phyloP scores from a whole-genome alignment of 2,888 invertebrate genomes.

The Drymonia ruficornis region DNA sequence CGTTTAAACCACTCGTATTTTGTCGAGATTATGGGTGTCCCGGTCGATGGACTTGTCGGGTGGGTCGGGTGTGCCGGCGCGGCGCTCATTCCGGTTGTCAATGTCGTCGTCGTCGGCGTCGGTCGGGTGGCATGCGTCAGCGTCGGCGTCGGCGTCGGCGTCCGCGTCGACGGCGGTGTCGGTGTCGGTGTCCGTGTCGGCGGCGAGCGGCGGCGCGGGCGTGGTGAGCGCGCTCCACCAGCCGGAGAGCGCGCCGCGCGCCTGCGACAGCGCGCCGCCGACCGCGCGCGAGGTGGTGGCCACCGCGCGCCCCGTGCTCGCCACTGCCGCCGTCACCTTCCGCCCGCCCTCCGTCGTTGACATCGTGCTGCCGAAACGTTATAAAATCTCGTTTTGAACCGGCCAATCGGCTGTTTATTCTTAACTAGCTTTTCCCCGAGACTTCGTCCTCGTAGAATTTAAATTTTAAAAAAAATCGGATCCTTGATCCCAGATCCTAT shows the following conservation, averaged over 20 bases:
- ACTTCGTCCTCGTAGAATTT: no score
- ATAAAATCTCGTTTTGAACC: not conserved
- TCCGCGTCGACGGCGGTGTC: constrained; percentile 17
- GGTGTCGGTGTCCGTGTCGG: constrained; percentile 31
- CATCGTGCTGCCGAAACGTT: constrained; percentile 89
- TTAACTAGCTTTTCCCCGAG: no score
- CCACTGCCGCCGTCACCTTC: constrained; percentile 96
- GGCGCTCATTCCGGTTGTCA: constrained; percentile 42
- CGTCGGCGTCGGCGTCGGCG: constrained; percentile 50
- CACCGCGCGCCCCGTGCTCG: constrained; percentile 95
- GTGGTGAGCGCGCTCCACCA: constrained; percentile 90
- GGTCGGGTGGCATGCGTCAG: no score
- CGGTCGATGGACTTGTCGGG: constrained; percentile 70
- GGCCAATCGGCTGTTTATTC: no score
- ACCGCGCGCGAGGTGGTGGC: constrained; percentile 80
- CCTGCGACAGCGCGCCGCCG: constrained; percentile 95
- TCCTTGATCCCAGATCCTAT: no score
- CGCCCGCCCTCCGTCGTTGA: constrained; percentile 97
- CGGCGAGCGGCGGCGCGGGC: constrained; percentile 40
- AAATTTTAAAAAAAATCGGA: no score
- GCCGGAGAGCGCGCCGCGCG: constrained; percentile 93
- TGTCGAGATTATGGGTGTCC: constrained; percentile 45
- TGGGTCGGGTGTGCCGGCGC: constrained; percentile 48
- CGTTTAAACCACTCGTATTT: constrained; percentile 59
- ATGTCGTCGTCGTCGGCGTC: constrained; percentile 45